Evolutionary conservation across 2,797 vertebrate species (phyloP).

Genomic region (Valencia hispanica): DNA sequence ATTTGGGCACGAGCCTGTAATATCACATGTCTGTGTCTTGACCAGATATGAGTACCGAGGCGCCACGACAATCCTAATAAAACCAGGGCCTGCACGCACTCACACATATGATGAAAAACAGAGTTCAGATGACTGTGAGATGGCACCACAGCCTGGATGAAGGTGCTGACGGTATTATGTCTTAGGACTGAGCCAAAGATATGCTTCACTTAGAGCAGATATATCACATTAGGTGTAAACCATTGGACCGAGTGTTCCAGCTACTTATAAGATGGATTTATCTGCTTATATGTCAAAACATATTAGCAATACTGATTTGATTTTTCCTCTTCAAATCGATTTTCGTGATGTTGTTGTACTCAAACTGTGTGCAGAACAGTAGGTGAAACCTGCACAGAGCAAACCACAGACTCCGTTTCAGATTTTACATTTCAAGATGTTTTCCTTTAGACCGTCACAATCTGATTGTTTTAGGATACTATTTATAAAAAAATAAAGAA

Average conservation of each 20-base stretch:
- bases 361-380: too few relatives aligned
- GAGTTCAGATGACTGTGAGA: conserved; percentile 17
- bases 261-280: neutral
- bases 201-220: conserved; percentile 27
- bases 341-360: neutral
- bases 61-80: conserved; percentile 44
- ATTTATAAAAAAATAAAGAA: too few relatives aligned
- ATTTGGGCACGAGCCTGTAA: conserved; percentile 11
- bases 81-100: conserved; percentile 25
- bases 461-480: too few relatives aligned
- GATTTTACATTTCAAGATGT: too few relatives aligned
- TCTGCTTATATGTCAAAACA: neutral
- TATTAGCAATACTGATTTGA: neutral
- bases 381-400: too few relatives aligned
- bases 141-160: neutral
- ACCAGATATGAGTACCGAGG: conserved; percentile 38
- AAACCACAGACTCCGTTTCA: too few relatives aligned
- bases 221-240: conserved; percentile 22
- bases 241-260: neutral
- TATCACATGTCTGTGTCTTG: conserved; percentile 51
- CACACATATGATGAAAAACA: conserved; percentile 21
- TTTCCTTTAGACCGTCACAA: too few relatives aligned
- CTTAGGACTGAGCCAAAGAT: conserved; percentile 11
- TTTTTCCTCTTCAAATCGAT: neutral
- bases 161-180: conserved; percentile 26